Evolutionary conservation across 2,797 vertebrate genomes (phyloP).

Genomic region (Dicrostonyx torquatus): DNA sequence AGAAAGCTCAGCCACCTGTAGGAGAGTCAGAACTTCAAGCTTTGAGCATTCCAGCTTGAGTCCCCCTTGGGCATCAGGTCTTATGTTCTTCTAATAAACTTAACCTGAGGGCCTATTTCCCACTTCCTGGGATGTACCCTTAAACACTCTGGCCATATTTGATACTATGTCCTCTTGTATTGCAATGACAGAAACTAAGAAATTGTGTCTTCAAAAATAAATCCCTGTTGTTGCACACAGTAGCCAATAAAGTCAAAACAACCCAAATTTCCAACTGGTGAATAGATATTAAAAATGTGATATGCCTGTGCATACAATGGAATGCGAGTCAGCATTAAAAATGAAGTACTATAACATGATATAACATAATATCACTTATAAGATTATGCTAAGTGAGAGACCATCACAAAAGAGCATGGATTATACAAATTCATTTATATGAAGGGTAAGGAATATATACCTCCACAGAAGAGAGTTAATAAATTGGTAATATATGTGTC

Average conservation of each 20-base stretch:
- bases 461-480: neutral
- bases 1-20: conserved; percentile 33
- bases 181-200: conserved; percentile 54
- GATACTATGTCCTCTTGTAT: conserved; percentile 8
- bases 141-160: neutral
- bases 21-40: conserved; percentile 57
- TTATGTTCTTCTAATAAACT: conserved; percentile 65
- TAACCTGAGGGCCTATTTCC: conserved; percentile 58
- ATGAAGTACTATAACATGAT: neutral
- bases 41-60: conserved; percentile 15
- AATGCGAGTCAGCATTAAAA: neutral
- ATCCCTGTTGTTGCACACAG: neutral
- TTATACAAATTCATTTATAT: neutral
- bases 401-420: neutral
- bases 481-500: neutral
- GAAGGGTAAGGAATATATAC: conserved; percentile 6
- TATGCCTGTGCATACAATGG: neutral
- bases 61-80: conserved; percentile 1
- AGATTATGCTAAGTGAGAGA: neutral
- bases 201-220: conserved; percentile 39
- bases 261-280: neutral
- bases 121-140: conserved; percentile 26
- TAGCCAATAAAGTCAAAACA: neutral
- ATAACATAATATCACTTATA: neutral
- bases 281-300: neutral